Conservation (phyloP, 2,888 invertebrate genomes). For the Oxystoma pomonae region DNA sequence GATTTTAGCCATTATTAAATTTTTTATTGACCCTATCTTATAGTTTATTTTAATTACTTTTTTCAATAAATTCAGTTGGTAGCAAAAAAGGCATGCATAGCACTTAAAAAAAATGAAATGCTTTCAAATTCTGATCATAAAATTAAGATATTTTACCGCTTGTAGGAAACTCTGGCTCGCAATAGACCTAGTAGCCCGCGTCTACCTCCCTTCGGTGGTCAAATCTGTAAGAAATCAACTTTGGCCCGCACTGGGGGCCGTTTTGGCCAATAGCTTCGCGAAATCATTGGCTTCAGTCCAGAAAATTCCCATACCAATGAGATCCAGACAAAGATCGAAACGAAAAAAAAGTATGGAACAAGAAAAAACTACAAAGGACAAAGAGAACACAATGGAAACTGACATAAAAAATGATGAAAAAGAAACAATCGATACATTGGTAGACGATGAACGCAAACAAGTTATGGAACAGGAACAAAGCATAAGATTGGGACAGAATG, state of each 20-base stretch:
- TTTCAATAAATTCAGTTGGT: too few relatives aligned
- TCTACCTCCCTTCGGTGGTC: conserved; percentile 40
- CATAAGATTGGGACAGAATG: conserved; percentile 2
- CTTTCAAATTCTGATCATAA: too few relatives aligned
- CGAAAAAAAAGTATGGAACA: background rate
- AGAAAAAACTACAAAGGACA: too few relatives aligned
- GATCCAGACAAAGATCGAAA: background rate
- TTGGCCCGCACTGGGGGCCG: conserved; percentile 42
- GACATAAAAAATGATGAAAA: too few relatives aligned
- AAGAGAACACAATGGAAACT: too few relatives aligned
- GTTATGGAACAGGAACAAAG: background rate
- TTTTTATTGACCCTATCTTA: too few relatives aligned
- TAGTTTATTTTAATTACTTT: too few relatives aligned
- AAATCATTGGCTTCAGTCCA: conserved; percentile 44
- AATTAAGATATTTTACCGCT: background rate
- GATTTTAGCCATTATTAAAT: too few relatives aligned
- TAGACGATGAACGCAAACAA: background rate
- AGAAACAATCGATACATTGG: too few relatives aligned
- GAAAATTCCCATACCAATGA: conserved; percentile 31
- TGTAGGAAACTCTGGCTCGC: conserved; percentile 37
- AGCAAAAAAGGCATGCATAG: too few relatives aligned
- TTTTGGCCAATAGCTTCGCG: conserved; percentile 44
- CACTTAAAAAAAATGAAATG: too few relatives aligned
- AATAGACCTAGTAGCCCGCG: conserved; percentile 38
- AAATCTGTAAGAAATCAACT: conserved; percentile 33